Conservation (phyloP, 2,888 invertebrate genomes). For the Eulithis testata region DNA sequence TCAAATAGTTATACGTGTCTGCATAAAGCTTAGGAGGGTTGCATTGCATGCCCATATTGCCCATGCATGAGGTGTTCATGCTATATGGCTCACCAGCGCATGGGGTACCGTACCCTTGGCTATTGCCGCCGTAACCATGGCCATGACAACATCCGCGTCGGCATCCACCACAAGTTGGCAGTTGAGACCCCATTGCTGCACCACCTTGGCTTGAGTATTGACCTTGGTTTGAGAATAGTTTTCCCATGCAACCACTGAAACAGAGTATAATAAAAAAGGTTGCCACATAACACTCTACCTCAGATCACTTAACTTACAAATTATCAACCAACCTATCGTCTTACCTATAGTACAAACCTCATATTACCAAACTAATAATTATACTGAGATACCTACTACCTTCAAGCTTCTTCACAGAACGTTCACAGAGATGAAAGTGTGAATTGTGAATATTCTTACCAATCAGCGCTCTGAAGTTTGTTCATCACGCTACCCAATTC, state of each 20-base stretch:
- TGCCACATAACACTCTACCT: too few relatives aligned
- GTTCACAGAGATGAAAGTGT: background rate
- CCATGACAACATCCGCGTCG: constrained; percentile 55
- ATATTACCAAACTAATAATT: too few relatives aligned
- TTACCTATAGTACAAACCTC: too few relatives aligned
- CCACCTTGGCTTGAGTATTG: constrained; percentile 14
- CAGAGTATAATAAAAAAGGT: background rate
- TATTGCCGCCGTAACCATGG: constrained; percentile 39
- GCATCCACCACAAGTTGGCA: constrained; percentile 52
- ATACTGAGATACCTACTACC: too few relatives aligned
- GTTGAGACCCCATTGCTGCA: constrained; percentile 43
- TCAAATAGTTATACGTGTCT: constrained; percentile 72
- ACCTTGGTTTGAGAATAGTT: constrained; percentile 61
- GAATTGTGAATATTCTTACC: constrained; percentile 57
- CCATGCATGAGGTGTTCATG: constrained; percentile 53
- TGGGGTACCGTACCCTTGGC: constrained; percentile 44
- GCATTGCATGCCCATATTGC: constrained; percentile 58
- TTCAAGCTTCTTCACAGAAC: too few relatives aligned
- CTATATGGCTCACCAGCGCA: constrained; percentile 55
- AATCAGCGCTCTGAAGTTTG: constrained; percentile 76
- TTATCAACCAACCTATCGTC: too few relatives aligned
- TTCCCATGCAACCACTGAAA: constrained; percentile 80
- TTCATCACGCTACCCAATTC: constrained; percentile 78
- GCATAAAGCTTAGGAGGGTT: constrained; percentile 68
- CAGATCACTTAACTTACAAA: too few relatives aligned